Conservation (phyloP, 2,797 vertebrate genomes). For the Eurystomus glaucurus region DNA sequence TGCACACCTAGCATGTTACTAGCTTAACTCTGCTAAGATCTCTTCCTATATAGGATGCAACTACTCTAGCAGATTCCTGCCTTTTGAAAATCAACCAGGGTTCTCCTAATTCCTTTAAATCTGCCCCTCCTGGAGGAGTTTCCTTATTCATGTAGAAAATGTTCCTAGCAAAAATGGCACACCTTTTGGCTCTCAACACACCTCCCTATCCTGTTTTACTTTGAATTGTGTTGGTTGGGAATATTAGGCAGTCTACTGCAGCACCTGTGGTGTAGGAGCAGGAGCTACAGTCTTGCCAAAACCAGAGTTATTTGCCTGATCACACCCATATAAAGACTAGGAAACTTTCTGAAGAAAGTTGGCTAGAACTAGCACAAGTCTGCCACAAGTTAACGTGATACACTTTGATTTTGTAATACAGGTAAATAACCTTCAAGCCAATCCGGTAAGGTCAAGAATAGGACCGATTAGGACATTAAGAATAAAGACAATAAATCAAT, state of each 20-base stretch:
- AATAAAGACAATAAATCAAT: conserved; percentile 4
- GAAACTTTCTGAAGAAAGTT: neutral
- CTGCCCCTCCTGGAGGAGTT: neutral
- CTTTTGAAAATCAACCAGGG: neutral
- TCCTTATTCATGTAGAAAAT: neutral
- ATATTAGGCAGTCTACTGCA: neutral
- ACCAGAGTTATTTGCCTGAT: neutral
- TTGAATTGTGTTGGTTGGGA: neutral
- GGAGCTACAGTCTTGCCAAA: neutral
- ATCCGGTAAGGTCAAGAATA: neutral
- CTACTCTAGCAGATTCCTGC: neutral
- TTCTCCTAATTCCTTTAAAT: neutral
- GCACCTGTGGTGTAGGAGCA: neutral
- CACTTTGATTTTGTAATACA: neutral
- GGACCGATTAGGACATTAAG: neutral
- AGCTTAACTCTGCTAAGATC: neutral
- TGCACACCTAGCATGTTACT: accelerated
- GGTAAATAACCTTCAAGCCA: neutral
- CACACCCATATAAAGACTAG: accelerated
- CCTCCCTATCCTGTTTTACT: neutral
- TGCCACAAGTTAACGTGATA: neutral
- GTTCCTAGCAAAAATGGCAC: neutral
- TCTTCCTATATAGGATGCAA: neutral
- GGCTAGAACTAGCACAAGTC: neutral
- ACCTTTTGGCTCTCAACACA: neutral